Evolutionary conservation across 1,140 invertebrate species (phyloP).

Genomic region (Neodiprion lecontei): DNA sequence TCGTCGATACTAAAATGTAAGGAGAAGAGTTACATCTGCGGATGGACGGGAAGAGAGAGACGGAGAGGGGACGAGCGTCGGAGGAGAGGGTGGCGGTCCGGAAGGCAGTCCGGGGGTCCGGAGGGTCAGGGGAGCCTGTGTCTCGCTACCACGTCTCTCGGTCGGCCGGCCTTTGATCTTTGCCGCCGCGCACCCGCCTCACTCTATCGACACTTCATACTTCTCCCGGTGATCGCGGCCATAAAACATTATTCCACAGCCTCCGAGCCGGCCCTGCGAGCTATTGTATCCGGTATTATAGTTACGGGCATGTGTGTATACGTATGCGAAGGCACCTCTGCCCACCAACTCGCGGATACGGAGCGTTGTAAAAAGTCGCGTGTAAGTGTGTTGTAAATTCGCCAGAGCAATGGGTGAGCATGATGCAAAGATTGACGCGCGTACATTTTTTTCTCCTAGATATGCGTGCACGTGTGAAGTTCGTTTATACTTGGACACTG

Average conservation of each 20-base stretch:
- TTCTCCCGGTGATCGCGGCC: conserved; percentile 60
- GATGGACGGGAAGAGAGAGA: conserved; percentile 20
- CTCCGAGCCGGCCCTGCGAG: neutral
- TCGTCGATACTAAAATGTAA: conserved; percentile 6
- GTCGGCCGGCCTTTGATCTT: conserved; percentile 57
- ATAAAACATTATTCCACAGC: conserved; percentile 59
- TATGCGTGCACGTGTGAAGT: too few relatives aligned
- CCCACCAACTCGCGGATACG: conserved; percentile 6
- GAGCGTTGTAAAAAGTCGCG: neutral
- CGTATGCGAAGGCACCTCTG: conserved; percentile 21
- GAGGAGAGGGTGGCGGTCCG: conserved; percentile 5
- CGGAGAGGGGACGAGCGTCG: neutral
- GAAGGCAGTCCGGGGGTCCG: conserved; percentile 22
- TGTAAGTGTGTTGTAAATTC: too few relatives aligned
- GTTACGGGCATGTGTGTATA: neutral
- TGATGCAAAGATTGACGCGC: too few relatives aligned
- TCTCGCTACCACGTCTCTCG: conserved; percentile 49
- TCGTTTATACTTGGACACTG: too few relatives aligned
- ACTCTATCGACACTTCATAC: conserved; percentile 64
- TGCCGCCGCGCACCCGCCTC: conserved; percentile 61
- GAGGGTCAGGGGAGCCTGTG: conserved; percentile 34
- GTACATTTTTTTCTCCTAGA: too few relatives aligned
- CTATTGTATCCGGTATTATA: neutral
- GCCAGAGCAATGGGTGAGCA: too few relatives aligned
- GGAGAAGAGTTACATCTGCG: conserved; percentile 1